These are phyloP conservation scores for Eidolon helvum DNA, from an alignment of 2,113 vertebrate species.

Conservation along the genomic window DNA sequence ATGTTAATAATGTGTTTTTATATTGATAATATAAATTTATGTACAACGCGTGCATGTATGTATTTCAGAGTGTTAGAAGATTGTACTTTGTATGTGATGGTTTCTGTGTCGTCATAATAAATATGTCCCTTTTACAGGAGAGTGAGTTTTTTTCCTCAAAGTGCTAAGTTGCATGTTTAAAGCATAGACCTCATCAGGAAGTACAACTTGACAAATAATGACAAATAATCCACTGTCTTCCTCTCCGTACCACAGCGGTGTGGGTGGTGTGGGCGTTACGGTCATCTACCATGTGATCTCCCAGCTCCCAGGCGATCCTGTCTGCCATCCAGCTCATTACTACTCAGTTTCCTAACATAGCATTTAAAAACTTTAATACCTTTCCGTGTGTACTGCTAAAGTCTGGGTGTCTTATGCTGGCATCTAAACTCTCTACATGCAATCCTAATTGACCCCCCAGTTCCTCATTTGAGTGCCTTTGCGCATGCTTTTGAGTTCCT, in stretches of 20 bases:
- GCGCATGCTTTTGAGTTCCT: background rate
- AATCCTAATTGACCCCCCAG: background rate
- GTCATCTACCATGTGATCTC: background rate
- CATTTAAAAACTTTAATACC: background rate
- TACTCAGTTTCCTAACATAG: background rate
- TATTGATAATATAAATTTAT: constrained; percentile 77
- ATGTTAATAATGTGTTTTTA: constrained; percentile 78
- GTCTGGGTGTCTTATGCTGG: background rate
- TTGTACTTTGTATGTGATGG: constrained; percentile 55
- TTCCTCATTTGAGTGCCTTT: background rate
- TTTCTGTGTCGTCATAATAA: constrained; percentile 72
- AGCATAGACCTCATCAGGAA: background rate
- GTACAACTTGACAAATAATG: background rate
- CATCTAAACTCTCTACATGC: background rate
- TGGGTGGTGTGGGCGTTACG: background rate
- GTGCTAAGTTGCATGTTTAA: constrained; percentile 8
- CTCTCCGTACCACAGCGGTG: background rate
- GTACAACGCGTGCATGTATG: constrained; percentile 44
- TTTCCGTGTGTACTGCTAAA: background rate
- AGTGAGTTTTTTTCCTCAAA: constrained; percentile 38
- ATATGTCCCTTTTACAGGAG: constrained; percentile 57
- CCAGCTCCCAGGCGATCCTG: background rate
- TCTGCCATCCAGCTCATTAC: background rate
- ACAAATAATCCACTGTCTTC: background rate
- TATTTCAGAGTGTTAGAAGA: constrained; percentile 63